A percentile compares a stretch with the other conserved stretches of the same genome.
Evolutionary conservation across 2,888 invertebrate species (phyloP).

Genomic region (Zaprionus obscuricornis): DNA sequence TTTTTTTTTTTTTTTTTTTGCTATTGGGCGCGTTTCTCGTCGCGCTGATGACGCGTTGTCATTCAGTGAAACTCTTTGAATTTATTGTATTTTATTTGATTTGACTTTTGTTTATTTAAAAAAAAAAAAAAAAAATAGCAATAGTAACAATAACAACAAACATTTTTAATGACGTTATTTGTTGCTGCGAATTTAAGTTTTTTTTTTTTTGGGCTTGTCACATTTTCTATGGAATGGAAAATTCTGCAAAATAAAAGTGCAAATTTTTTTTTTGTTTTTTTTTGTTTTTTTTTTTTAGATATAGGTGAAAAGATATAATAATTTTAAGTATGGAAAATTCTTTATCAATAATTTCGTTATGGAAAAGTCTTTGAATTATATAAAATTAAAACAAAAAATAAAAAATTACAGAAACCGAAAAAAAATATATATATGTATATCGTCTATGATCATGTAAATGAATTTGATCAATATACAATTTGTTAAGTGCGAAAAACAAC

Average conservation of each 20-base stretch:
- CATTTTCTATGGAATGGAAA: slow-evolving; percentile 55
- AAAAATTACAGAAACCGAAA: slow-evolving; percentile 12
- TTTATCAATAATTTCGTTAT: not conserved
- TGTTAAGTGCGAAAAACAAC: slow-evolving; percentile 63
- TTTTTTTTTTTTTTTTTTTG: no score
- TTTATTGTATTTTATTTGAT: slow-evolving; percentile 47
- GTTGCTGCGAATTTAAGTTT: slow-evolving; percentile 37
- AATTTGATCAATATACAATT: slow-evolving; percentile 46
- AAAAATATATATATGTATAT: not conserved
- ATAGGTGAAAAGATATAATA: not conserved
- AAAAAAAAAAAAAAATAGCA: slow-evolving; percentile 10
- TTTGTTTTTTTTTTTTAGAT: not conserved
- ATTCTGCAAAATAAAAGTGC: slow-evolving; percentile 25
- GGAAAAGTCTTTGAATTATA: not conserved
- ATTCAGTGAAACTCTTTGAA: slow-evolving; percentile 55
- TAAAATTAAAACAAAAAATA: slow-evolving; percentile 9
- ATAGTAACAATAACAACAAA: no score
- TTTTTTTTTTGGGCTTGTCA: slow-evolving; percentile 56
- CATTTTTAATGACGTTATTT: slow-evolving; percentile 55
- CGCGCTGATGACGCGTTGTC: slow-evolving; percentile 44
- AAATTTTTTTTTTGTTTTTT: no score
- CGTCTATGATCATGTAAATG: slow-evolving; percentile 67
- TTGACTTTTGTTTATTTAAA: slow-evolving; percentile 41
- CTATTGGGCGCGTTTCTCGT: slow-evolving; percentile 47
- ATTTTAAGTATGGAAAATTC: not conserved